Evolutionary conservation across 92 coral and sea anemone species (phyloP).

Genomic region (Pocillopora meandrina): DNA sequence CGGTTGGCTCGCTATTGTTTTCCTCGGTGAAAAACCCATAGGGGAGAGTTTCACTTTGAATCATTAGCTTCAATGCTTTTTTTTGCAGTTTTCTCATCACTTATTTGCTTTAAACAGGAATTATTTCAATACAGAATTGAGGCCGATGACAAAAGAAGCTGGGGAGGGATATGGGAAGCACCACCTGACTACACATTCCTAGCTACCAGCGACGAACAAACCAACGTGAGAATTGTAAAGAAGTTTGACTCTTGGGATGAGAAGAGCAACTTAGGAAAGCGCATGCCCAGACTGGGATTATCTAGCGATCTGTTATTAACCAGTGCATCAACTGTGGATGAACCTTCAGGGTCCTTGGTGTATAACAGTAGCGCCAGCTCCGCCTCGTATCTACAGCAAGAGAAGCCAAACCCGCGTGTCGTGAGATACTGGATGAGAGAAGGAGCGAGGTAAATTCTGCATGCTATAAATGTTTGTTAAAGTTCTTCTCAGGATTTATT

Average conservation of each 20-base stretch:
- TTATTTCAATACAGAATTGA: conserved; percentile 68
- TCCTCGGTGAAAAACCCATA: too few species aligned
- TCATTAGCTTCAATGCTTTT: too few species aligned
- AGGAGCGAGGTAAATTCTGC: conserved; percentile 53
- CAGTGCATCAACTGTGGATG: conserved; percentile 35
- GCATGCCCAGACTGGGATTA: conserved; percentile 67
- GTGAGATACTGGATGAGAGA: conserved; percentile 76
- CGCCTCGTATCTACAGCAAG: conserved; percentile 39
- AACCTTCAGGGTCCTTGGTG: conserved; percentile 57
- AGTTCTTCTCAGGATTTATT: too few species aligned
- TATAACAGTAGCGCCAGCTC: conserved; percentile 34
- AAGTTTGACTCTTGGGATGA: conserved; percentile 48
- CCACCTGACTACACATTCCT: conserved; percentile 43
- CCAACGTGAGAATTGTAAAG: conserved; percentile 43
- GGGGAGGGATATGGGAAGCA: conserved; percentile 72
- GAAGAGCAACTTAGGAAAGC: conserved; percentile 43
- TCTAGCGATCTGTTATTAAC: conserved; percentile 36
- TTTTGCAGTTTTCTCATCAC: too few species aligned
- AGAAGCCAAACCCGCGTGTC: conserved; percentile 51
- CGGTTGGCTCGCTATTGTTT: too few species aligned
- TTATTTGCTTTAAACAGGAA: conserved; percentile 31
- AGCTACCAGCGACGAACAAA: conserved; percentile 52
- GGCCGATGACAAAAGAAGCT: conserved; percentile 55
- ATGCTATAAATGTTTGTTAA: neutral
- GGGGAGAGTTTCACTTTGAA: too few species aligned